Evolutionary conservation across 2,888 invertebrate genomes (phyloP), one percentile per base, ranked within the genome.

Genomic region (Tribolium freemani): DNA sequence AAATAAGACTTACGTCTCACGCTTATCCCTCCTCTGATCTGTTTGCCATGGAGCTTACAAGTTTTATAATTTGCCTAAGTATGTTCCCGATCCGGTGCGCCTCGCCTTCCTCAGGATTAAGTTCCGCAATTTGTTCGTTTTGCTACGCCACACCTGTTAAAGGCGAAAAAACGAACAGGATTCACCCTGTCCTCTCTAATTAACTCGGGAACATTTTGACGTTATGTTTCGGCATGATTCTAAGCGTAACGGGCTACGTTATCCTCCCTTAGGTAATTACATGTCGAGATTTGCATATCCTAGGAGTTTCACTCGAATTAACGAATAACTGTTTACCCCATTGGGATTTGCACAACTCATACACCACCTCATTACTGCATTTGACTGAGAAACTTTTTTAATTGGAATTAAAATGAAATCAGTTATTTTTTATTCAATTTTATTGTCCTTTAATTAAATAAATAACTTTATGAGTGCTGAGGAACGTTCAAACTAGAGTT

Each of bases 231-330:
- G 68, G 72, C 74, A 74, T 67, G 69, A 71, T 72, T 73, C 72
- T 58, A 73, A 74, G 67, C 71, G 58, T 75, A 77, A 77, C 73
- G 63, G 72, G 76, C 75, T 74, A 75, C 74, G 75, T 77, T 75
- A 72, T 66, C 50, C 70, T 56, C 71, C 67, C 72, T 74, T 53
- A 71, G 74, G 73, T 78, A 76, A 78, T 78, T 78, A 78, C 74
- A 75, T 67, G 72, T 64, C 46, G 56, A 74, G 76, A 78, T 78
- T 78, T 78, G 78, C 78, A 78, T 78, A 75, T 75, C 74, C 70
- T 75, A 72, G 73, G 63, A 67, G 56, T 20, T 56, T 54, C 11
- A 50, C 57, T 20, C 38, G 46, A 70, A 70, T 64, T 63, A 64
- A 64, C 70, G 30, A 68, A 68, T 68, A 56, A 30, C 26, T 26